phyloP scores from a whole-genome alignment of 92 coral and sea anemone species.

The Porites divaricata region DNA sequence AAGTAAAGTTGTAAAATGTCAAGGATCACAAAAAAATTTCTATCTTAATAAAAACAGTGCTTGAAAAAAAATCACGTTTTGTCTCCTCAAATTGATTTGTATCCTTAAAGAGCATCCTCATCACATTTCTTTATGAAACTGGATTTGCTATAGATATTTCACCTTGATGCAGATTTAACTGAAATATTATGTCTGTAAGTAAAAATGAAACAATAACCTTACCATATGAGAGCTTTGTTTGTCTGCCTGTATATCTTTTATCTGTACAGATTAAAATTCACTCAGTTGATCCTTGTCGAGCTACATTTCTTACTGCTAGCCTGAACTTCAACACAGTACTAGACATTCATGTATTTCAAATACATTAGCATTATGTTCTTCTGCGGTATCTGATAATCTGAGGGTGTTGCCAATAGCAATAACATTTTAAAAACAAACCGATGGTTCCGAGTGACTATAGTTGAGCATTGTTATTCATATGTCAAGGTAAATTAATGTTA shows the following conservation, averaged over 20 bases:
- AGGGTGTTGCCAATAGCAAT: constrained; percentile 45
- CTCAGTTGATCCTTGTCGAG: neutral
- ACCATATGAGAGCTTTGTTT: constrained; percentile 15
- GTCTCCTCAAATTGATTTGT: neutral
- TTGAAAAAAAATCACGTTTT: neutral
- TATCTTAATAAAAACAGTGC: neutral
- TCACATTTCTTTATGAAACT: neutral
- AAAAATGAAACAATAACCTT: neutral
- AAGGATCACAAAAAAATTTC: neutral
- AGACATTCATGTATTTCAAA: constrained; percentile 1
- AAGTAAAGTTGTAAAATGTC: constrained; percentile 1
- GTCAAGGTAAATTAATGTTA: constrained; percentile 32
- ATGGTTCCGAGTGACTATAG: constrained; percentile 10
- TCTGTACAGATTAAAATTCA: constrained; percentile 8
- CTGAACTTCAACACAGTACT: neutral
- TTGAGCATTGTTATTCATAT: constrained; percentile 25
- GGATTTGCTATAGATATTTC: neutral
- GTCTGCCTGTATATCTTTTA: neutral
- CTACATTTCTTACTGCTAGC: neutral
- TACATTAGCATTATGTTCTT: constrained; percentile 25
- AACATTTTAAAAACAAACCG: constrained; percentile 17
- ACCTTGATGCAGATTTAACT: neutral
- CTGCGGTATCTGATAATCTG: constrained; percentile 9
- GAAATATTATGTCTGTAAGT: neutral
- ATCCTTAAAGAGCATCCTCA: neutral